phyloP scores from a whole-genome alignment of 1,140 invertebrate genomes.

The Dendrolimus kikuchii region DNA sequence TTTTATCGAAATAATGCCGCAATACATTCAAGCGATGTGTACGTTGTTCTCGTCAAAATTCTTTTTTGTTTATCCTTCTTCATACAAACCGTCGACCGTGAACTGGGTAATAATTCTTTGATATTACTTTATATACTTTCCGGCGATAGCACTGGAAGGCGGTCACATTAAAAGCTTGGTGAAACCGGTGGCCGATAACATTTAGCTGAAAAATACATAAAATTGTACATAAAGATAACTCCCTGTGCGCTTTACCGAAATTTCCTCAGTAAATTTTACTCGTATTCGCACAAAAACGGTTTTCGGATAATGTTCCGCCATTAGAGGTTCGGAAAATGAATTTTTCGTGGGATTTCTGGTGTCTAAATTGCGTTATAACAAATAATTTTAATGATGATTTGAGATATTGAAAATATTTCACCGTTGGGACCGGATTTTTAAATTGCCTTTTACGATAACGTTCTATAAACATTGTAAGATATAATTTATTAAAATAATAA shows the following conservation, averaged over 20 bases:
- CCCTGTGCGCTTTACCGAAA: slow-evolving; percentile 34
- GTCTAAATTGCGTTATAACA: slow-evolving; percentile 28
- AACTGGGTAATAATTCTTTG: slow-evolving; percentile 42
- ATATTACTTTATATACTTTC: slow-evolving; percentile 51
- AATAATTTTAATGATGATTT: slow-evolving; percentile 20
- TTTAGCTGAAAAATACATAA: slow-evolving; percentile 53
- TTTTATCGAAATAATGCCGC: slow-evolving; percentile 27
- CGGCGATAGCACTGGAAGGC: slow-evolving; percentile 35
- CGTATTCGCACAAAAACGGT: slow-evolving; percentile 41
- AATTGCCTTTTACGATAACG: slow-evolving; percentile 3
- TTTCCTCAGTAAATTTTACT: slow-evolving; percentile 44
- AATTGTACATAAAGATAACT: slow-evolving; percentile 61
- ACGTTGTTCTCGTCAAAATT: slow-evolving; percentile 27
- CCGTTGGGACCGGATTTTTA: slow-evolving; percentile 8
- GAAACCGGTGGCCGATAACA: slow-evolving; percentile 49
- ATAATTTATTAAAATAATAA: too few relatives aligned
- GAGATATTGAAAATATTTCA: slow-evolving; percentile 11
- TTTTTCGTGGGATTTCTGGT: slow-evolving; percentile 40
- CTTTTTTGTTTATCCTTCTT: slow-evolving; percentile 41
- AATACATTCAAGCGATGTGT: slow-evolving; percentile 30
- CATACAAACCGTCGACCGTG: slow-evolving; percentile 21
- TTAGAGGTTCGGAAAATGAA: slow-evolving; percentile 48
- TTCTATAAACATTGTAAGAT: too few relatives aligned
- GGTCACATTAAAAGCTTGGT: slow-evolving; percentile 36
- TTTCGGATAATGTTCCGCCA: slow-evolving; percentile 51